Base-by-base conservation (phyloP, 2,888 invertebrate species). In the Ophion slaviceki region DNA sequence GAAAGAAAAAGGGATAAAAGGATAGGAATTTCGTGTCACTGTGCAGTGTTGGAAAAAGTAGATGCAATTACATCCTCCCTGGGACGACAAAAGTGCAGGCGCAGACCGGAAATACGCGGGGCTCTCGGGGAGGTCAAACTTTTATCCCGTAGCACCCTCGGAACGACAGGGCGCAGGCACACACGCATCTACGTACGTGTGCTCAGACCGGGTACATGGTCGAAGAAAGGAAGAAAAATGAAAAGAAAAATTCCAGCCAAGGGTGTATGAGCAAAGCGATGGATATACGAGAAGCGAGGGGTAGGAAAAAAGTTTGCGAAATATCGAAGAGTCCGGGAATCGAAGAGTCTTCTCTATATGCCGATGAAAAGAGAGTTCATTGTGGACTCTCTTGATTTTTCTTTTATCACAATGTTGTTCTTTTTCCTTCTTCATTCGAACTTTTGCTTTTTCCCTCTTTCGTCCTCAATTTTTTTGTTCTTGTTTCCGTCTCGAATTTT, bases 341-440 rank as follows among this genome's bases (percentile, higher is more conserved):
- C 71, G 74, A 70, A 78, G 68, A 72, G 36, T 70, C 66, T 75
- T 10, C 74, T 24, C 45, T 47, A 14, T 24, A 32, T n/a, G 24
- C 14, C 76, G 81, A 81, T 59, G 72, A 71, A 79, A 67, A 20
- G 80, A 32, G 64, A 86, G 78, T 66, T 86, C 86, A 86, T 86
- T 84, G 78, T 83, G 74, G 78, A 86, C 83, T 80, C 72, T 83
- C 74, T 75, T 68, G 80, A 80, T 82, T 79, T 67, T 84, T 79
- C 66, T 78, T 83, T 75, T 80, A 45, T 79, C 76, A 66, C 59
- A 66, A 80, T 76, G 47, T 81, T 72, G 67, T 77, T 78, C 47
- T 79, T 76, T 82, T 71, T 75, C 57, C 61, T 66, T 40, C 70
- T 75, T 68, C 72, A 59, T 68, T 45, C 70, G 64, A 47, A 71